phyloP scores from a whole-genome alignment of 2,888 invertebrate species.

The Scelioninae gen. 2 region DNA sequence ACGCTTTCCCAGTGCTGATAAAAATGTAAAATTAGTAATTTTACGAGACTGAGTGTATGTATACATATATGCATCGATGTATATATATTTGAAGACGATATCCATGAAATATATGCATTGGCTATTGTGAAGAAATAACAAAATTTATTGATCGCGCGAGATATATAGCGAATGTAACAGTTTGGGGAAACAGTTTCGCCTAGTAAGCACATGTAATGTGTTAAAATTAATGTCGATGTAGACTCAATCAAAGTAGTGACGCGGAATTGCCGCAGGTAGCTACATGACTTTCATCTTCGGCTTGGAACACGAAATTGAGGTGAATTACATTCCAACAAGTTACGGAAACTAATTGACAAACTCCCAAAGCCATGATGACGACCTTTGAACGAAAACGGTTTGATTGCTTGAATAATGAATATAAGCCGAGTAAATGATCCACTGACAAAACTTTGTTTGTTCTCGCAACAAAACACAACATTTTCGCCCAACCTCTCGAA shows the following conservation, averaged over 20 bases:
- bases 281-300: slow-evolving; percentile 46
- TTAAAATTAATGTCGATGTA: slow-evolving; percentile 51
- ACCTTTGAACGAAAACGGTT: slow-evolving; percentile 47
- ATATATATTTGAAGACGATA: no score
- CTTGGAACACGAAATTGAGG: slow-evolving; percentile 44
- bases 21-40: no score
- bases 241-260: slow-evolving; percentile 49
- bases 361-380: slow-evolving; percentile 42
- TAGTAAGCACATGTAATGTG: slow-evolving; percentile 20
- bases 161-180: no score
- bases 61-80: no score
- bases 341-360: slow-evolving; percentile 54
- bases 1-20: no score
- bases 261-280: slow-evolving; percentile 36
- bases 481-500: not conserved
- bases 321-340: slow-evolving; percentile 57
- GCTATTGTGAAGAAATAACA: no score
- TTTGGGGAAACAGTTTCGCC: slow-evolving; percentile 18
- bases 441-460: slow-evolving; percentile 42
- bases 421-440: slow-evolving; percentile 46
- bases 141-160: no score
- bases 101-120: no score
- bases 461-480: slow-evolving; percentile 18
- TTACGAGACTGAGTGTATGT: no score
- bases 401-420: slow-evolving; percentile 56